phyloP scores from a whole-genome alignment of 2,888 invertebrate genomes.

The Malachius bipustulatus region DNA sequence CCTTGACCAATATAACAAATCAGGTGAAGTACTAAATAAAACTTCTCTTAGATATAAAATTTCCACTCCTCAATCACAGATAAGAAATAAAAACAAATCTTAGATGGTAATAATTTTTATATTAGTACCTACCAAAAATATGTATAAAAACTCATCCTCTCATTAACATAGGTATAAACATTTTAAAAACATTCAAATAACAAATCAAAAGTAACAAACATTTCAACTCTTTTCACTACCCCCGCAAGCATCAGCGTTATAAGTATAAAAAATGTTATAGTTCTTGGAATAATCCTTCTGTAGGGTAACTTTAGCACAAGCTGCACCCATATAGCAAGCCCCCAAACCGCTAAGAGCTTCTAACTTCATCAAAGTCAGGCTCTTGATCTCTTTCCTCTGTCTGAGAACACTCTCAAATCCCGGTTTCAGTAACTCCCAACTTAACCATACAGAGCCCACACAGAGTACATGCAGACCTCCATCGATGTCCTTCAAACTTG shows the following conservation, averaged over 20 bases:
- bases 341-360: conserved; percentile 72
- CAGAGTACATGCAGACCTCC: conserved; percentile 63
- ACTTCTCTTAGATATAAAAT: too few species aligned
- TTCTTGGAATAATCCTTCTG: conserved; percentile 61
- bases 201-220: not conserved
- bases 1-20: too few species aligned
- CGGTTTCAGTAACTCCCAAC: conserved; percentile 68
- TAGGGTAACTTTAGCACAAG: conserved; percentile 48
- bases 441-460: conserved; percentile 91
- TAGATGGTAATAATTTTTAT: too few species aligned
- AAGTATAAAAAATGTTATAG: conserved; percentile 46
- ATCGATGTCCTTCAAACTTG: conserved; percentile 39
- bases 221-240: conserved; percentile 1
- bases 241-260: too few species aligned
- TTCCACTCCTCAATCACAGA: too few species aligned
- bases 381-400: conserved; percentile 37
- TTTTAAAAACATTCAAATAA: too few species aligned
- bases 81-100: too few species aligned
- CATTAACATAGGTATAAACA: too few species aligned
- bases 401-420: conserved; percentile 52
- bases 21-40: too few species aligned
- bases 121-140: too few species aligned
- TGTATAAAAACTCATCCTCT: too few species aligned
- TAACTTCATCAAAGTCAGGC: conserved; percentile 54
- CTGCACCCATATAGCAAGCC: conserved; percentile 75